Conservation (phyloP, 2,797 vertebrate genomes). For the Lepilemur ruficaudatus region DNA sequence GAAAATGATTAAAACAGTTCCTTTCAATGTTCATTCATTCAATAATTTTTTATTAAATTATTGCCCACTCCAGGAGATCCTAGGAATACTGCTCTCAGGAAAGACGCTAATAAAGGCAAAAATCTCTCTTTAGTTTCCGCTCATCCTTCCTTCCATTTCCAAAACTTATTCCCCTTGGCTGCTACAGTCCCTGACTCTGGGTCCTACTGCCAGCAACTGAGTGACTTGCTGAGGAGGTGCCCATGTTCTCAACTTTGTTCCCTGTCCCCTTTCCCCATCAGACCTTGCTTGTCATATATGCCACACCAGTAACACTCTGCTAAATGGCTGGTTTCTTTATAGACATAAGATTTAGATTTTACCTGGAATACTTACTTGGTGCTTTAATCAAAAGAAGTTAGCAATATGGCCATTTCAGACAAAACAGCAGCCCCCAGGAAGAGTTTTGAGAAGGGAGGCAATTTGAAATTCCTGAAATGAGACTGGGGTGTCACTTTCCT, state of each 20-base stretch:
- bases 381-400: background rate
- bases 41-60: background rate
- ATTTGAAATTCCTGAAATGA: background rate
- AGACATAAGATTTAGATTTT: background rate
- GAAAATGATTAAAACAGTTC: background rate
- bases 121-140: background rate
- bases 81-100: background rate
- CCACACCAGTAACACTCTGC: background rate
- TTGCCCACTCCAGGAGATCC: background rate
- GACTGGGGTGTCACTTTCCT: background rate
- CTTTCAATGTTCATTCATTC: conserved; percentile 1
- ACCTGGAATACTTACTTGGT: background rate
- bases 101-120: background rate
- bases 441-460: background rate
- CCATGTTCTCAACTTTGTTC: background rate
- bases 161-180: background rate
- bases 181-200: background rate
- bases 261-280: background rate
- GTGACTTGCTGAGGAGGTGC: background rate
- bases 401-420: background rate
- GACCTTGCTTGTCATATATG: background rate
- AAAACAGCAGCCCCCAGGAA: background rate
- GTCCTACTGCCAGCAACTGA: background rate
- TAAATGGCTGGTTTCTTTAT: background rate
- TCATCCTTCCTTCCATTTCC: background rate